Conservation (phyloP, 2,888 invertebrate species). For the Bimastos eiseni region DNA sequence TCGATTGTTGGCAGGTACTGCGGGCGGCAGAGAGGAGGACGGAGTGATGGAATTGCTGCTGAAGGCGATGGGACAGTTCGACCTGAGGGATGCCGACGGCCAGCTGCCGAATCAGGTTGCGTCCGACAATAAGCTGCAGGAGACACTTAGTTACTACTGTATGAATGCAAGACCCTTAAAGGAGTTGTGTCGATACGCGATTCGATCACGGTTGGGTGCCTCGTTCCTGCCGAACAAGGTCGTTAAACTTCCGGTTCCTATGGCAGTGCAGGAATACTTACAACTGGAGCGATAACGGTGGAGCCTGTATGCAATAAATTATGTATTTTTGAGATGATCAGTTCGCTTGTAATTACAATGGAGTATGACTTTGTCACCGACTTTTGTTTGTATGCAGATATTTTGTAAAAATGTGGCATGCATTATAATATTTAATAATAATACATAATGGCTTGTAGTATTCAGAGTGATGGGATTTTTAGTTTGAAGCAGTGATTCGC, state of each 20-base stretch:
- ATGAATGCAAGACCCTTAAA: conserved; percentile 49
- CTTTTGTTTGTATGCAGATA: not conserved
- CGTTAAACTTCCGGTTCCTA: conserved; percentile 53
- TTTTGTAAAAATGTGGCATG: not conserved
- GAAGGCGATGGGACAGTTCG: conserved; percentile 54
- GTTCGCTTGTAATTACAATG: not conserved
- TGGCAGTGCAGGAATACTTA: conserved; percentile 50
- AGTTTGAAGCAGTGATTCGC: not conserved
- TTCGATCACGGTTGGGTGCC: conserved; percentile 52
- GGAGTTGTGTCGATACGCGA: conserved; percentile 50
- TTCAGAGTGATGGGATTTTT: not conserved
- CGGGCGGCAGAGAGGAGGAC: conserved; percentile 51
- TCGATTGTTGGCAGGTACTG: conserved; percentile 52
- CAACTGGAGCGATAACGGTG: conserved; percentile 39
- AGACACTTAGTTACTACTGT: conserved; percentile 49
- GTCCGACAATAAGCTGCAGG: conserved; percentile 52
- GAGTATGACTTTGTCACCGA: not conserved
- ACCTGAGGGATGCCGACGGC: conserved; percentile 48
- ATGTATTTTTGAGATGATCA: not conserved
- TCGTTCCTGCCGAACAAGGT: conserved; percentile 53
- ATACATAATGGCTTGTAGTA: not conserved
- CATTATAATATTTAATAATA: too few relatives aligned
- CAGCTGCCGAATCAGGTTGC: conserved; percentile 47
- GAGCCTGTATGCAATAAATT: not conserved
- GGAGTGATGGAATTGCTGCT: conserved; percentile 55